Base-by-base conservation (phyloP, 1,140 invertebrate species). In the Octopus sinensis region DNA sequence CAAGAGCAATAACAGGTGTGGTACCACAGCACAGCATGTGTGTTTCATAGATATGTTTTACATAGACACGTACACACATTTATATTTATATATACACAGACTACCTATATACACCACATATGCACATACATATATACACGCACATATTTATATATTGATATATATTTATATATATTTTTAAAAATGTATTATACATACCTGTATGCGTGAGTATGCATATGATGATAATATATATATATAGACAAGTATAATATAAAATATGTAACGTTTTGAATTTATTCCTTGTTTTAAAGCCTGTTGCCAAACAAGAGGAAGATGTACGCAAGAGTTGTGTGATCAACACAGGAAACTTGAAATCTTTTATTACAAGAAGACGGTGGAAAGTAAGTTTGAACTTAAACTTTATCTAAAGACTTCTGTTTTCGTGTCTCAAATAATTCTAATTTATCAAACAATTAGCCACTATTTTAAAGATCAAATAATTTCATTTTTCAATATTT, bases 331-430 rank as follows among this genome's bases (percentile, higher is more conserved):
- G 90, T 43, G 86, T 87, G 54, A 92, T 92, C 79, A 92, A 92
- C 82, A 90, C 92, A 68, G 88, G 91, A 83, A 90, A 92, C 78
- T 88, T 93, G 54, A 92, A 92, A 82, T 88, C 89, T 53, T 92
- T 92, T 83, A 89, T 92, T 82, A 91, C 92, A 51, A 85, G 91
- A 79, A 89, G 89, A 78, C 83, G 91, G 85, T 93, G 92, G 92
- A 92, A 91, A 91, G 91, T 92, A 87, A 82, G 85, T 54, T 13
- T 9, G 6, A 6, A 17, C 68, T 13, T 17, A 17, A 56, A 54
- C 5, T 56, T 23, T 23, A 10, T 77, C 3, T 77, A 51, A 5
- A 17, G 7, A n/a, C 17, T 5, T 79, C 12, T 6, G 4, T 6
- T 76, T 10, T 6, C 30, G 30, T 43, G 30, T 43, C 30, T 43